Evolutionary conservation across 2,797 vertebrate genomes (phyloP).

Genomic region (Hyperoplus immaculatus): DNA sequence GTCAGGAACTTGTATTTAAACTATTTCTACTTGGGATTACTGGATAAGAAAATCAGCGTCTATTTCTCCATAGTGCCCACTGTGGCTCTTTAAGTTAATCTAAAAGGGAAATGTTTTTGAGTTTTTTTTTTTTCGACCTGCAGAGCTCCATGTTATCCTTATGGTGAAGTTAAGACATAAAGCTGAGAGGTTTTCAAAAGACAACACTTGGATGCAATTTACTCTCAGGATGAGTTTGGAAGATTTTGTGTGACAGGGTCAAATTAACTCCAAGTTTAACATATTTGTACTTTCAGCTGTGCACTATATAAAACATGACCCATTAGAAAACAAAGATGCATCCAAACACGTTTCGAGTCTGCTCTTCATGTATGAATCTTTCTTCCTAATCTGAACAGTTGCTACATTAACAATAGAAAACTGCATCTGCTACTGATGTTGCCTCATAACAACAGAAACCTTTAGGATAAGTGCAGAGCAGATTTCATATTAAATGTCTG

Average conservation of each 20-base stretch:
- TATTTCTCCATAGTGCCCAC: neutral
- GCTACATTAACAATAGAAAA: conserved; percentile 49
- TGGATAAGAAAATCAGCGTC: conserved; percentile 13
- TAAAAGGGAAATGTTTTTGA: conserved; percentile 32
- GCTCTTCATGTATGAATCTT: neutral
- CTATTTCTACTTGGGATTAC: conserved; percentile 2
- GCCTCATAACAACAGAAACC: conserved; percentile 39
- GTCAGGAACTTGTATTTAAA: neutral
- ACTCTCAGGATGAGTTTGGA: neutral
- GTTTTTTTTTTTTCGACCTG: conserved; percentile 25
- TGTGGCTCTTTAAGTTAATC: neutral
- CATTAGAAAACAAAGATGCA: conserved; percentile 9
- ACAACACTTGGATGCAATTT: conserved; percentile 10
- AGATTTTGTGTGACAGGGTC: conserved; percentile 20
- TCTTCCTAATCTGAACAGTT: conserved; percentile 24
- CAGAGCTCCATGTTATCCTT: conserved; percentile 41
- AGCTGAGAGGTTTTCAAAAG: conserved; percentile 40
- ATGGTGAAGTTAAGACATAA: conserved; percentile 30
- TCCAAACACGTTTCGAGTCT: conserved; percentile 4
- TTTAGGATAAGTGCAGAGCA: conserved; percentile 52
- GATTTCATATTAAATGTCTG: conserved; percentile 46
- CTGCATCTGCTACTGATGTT: conserved; percentile 25
- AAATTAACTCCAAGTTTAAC: conserved; percentile 41
- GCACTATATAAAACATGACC: conserved; percentile 22
- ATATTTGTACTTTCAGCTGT: conserved; percentile 13